Percentiles rank a stretch among this genome's conserved stretches.
phyloP scores from a whole-genome alignment of 1,140 invertebrate species.

The Eupristina koningsbergeri region DNA sequence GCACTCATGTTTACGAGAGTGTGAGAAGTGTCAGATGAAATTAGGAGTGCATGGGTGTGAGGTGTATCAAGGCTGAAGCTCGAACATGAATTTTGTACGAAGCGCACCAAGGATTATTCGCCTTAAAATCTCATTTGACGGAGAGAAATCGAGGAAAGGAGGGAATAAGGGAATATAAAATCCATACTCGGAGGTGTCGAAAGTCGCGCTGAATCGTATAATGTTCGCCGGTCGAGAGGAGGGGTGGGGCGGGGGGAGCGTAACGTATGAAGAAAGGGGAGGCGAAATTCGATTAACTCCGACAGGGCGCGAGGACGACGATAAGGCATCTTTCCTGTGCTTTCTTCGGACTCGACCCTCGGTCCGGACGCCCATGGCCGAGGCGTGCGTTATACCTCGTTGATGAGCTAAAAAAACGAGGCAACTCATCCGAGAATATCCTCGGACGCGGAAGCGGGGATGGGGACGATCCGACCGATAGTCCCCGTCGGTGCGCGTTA shows the following conservation, averaged over 20 bases:
- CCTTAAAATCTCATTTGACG: constrained; percentile 34
- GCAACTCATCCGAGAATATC: constrained; percentile 14
- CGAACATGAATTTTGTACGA: background rate
- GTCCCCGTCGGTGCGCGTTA: background rate
- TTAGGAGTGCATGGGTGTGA: background rate
- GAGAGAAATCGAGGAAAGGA: constrained; percentile 11
- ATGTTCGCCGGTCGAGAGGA: background rate
- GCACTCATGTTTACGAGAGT: too few species aligned
- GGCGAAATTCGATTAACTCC: constrained; percentile 50
- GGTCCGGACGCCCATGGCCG: too few species aligned
- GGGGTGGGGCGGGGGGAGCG: background rate
- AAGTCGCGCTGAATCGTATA: constrained; percentile 23
- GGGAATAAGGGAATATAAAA: constrained; percentile 22
- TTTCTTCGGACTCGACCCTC: constrained; percentile 28
- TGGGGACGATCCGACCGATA: background rate
- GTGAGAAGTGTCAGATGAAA: background rate
- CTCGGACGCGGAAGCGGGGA: background rate
- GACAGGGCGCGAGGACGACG: constrained; percentile 21
- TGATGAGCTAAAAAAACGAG: constrained; percentile 41
- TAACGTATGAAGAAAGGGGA: constrained; percentile 5
- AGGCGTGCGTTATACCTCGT: background rate
- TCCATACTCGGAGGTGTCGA: constrained; percentile 32
- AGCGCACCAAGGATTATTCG: background rate
- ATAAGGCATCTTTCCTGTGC: constrained; percentile 51
- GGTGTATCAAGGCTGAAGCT: background rate